Base-by-base conservation (phyloP, 2,113 vertebrate genomes). In the Petrocephalus zakoni region DNA sequence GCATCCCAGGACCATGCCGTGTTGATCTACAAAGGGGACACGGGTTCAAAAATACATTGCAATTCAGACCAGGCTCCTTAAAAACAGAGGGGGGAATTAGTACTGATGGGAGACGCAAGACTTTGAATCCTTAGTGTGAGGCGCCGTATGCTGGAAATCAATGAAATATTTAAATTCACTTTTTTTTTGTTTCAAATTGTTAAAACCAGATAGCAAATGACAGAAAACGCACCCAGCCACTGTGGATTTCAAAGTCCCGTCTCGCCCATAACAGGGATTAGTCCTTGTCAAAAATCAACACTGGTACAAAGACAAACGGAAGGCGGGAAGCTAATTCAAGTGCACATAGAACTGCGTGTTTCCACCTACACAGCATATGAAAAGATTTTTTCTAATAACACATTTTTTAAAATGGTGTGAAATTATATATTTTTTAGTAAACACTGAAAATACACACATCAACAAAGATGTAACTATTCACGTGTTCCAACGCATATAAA, bases 1-100 rank as follows among this genome's bases (percentile, higher is more conserved):
- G 88, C 86, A 58, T 68, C 52, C 6, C 21, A 91, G 13, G 37
- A 68, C 64, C 87, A 85, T 82, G 78, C 85, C 89, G 19, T 13
- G 49, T 15, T 81, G 87, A 51, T 88, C 47, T 22, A 25, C 25
- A 37, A 81, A 22, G 49, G 52, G 72, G 25, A n/a, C 19, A 46
- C 4, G 49, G 51, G 22, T 82, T 88, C 34, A 49, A 49, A 56
- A n/a, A 46, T 29, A 86, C 51, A 86, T 34, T 86, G 52, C 25
- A 55, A 56, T 49, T 34, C 15, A 56, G 21, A 85, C 17, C 82
- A 85, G 11, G 82, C 49, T 9, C 82, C 22, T 49, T 51, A 52
- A 85, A 85, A 49, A 85, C 17, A 29, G 52, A n/a, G 13, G 52
- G 11, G 84, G n/a, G 52, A 34, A 86, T 29, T 52, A 34, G 84